phyloP scores from a whole-genome alignment of 2,113 vertebrate genomes.

The Gadus macrocephalus region DNA sequence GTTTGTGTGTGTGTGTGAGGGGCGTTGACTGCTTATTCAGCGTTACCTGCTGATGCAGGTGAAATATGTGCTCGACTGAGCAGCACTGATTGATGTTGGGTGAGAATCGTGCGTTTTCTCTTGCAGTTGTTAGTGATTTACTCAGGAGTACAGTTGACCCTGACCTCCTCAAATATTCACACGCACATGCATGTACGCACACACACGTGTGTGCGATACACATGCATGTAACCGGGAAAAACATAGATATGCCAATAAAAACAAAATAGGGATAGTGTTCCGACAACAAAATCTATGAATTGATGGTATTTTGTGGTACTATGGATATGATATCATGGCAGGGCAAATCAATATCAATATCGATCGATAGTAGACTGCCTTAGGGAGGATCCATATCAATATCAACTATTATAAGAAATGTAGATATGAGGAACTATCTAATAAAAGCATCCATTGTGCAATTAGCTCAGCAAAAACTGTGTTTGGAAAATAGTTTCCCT shows the following conservation, averaged over 20 bases:
- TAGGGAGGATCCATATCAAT: too few relatives aligned
- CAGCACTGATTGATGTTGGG: constrained; percentile 16
- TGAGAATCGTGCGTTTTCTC: background rate
- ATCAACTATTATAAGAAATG: too few relatives aligned
- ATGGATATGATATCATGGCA: too few relatives aligned
- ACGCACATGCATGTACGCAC: background rate
- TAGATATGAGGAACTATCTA: too few relatives aligned
- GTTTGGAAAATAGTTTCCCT: too few relatives aligned
- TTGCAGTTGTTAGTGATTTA: constrained; percentile 6
- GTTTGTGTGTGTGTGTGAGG: background rate
- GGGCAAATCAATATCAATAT: too few relatives aligned
- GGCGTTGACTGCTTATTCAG: background rate
- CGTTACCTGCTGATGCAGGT: constrained; percentile 40
- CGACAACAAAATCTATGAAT: background rate
- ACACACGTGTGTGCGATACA: background rate
- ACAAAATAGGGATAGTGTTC: background rate
- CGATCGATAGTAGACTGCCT: too few relatives aligned
- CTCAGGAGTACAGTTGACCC: background rate
- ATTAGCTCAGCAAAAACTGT: too few relatives aligned
- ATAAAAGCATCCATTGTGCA: too few relatives aligned
- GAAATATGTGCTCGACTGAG: constrained; percentile 46
- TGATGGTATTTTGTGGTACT: background rate
- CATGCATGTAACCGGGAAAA: background rate
- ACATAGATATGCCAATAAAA: background rate
- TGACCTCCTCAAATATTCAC: constrained; percentile 6